Percentiles rank a stretch among this genome's conserved stretches.
Conservation (phyloP, 1,140 invertebrate genomes). For the Magallana ariakensis region DNA sequence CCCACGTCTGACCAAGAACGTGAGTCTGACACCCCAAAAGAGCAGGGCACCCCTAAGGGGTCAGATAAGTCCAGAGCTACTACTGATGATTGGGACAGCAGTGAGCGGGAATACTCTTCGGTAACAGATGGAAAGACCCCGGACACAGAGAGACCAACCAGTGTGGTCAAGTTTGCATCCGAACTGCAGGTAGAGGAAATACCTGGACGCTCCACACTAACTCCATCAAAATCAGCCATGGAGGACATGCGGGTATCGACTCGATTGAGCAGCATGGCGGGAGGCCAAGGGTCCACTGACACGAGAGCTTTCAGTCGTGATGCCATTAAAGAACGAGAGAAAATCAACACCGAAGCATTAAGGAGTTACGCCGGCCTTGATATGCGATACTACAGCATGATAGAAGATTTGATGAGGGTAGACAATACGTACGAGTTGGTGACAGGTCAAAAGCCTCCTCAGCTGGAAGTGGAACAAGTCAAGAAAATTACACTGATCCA, state of each 20-base stretch:
- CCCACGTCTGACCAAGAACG: slow-evolving; percentile 20
- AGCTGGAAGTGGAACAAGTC: not conserved
- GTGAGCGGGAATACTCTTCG: slow-evolving; percentile 39
- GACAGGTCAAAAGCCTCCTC: not conserved
- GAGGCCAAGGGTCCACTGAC: slow-evolving; percentile 50
- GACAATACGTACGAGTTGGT: slow-evolving; percentile 63
- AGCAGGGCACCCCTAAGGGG: slow-evolving; percentile 53
- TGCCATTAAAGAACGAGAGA: slow-evolving; percentile 66
- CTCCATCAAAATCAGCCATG: slow-evolving; percentile 53
- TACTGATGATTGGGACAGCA: slow-evolving; percentile 47
- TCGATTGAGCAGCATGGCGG: slow-evolving; percentile 53
- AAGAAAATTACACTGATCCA: slow-evolving; percentile 6
- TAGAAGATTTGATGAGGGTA: slow-evolving; percentile 62
- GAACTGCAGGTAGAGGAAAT: slow-evolving; percentile 61
- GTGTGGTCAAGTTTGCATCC: slow-evolving; percentile 64
- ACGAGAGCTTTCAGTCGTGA: slow-evolving; percentile 68
- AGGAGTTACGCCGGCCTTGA: slow-evolving; percentile 67
- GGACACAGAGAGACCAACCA: slow-evolving; percentile 56
- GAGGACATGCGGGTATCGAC: slow-evolving; percentile 55
- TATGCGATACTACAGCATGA: slow-evolving; percentile 66
- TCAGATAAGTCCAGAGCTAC: slow-evolving; percentile 46
- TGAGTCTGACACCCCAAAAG: slow-evolving; percentile 50
- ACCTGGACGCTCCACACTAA: slow-evolving; percentile 55
- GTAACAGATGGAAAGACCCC: slow-evolving; percentile 52
- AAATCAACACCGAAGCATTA: slow-evolving; percentile 66